Evolutionary conservation across 2,888 invertebrate genomes (phyloP).

Genomic region (Andrena camellia): DNA sequence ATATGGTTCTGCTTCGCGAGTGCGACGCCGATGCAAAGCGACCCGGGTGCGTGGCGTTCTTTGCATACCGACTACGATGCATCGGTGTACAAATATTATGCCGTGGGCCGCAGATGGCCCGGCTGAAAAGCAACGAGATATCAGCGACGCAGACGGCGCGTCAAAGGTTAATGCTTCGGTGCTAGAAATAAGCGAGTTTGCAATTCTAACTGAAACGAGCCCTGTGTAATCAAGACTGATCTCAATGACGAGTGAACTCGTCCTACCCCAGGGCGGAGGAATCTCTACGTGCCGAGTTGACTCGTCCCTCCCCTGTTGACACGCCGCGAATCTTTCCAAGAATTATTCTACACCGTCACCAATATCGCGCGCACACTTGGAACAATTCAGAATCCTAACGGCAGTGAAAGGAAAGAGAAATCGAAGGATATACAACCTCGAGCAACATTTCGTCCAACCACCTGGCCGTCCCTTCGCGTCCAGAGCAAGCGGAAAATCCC

Average conservation of each 20-base stretch:
- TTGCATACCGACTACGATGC: conserved; percentile 21
- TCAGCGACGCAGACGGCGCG: conserved; percentile 3
- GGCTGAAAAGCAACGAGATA: conserved; percentile 42
- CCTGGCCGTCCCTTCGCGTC: not conserved
- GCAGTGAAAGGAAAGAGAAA: not conserved
- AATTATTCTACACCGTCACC: too few species aligned
- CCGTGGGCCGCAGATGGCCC: conserved; percentile 47
- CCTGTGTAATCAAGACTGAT: not conserved
- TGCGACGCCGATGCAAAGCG: conserved; percentile 14
- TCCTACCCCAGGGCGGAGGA: too few species aligned
- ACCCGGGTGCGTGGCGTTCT: conserved; percentile 14
- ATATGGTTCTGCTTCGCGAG: not conserved
- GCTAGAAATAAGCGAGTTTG: conserved; percentile 27
- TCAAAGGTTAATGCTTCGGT: conserved; percentile 49
- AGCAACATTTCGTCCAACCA: not conserved
- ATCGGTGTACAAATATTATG: conserved; percentile 47
- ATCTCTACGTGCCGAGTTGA: too few species aligned
- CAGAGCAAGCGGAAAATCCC: not conserved
- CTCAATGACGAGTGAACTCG: too few species aligned
- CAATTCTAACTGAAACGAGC: not conserved
- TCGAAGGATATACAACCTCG: not conserved
- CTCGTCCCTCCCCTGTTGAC: too few species aligned
- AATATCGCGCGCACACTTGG: not conserved
- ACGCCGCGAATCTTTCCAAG: too few species aligned
- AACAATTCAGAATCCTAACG: not conserved